Evolutionary conservation across 2,113 vertebrate genomes (phyloP).

Genomic region (Tragelaphus buxtoni): DNA sequence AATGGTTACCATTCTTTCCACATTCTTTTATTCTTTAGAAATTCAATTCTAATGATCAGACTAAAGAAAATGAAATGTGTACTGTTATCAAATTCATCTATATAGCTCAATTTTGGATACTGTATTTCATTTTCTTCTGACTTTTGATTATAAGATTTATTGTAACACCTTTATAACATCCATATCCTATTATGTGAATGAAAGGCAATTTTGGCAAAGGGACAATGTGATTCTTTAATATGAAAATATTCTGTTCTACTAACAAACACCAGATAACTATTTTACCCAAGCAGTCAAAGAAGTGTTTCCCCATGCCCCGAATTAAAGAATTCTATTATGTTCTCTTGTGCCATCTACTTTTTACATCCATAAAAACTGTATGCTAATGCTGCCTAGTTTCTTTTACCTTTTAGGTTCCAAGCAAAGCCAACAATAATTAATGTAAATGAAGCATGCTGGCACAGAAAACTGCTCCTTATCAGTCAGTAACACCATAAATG

Average conservation of each 20-base stretch:
- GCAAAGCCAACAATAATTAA: background rate
- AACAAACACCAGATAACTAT: background rate
- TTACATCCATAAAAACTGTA: background rate
- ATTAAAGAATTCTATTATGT: background rate
- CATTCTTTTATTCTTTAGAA: background rate
- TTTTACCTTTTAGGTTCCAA: slow-evolving; percentile 30
- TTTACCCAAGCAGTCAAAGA: background rate
- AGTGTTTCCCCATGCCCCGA: background rate
- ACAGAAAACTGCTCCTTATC: background rate
- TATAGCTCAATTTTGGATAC: background rate
- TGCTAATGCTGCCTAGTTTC: background rate
- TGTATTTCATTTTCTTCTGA: background rate
- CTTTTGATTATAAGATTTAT: background rate
- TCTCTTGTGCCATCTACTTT: background rate
- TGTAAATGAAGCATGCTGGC: slow-evolving; percentile 8
- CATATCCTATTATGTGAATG: background rate
- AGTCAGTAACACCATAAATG: background rate
- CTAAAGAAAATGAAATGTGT: background rate
- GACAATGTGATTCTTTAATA: background rate
- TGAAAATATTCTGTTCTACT: background rate
- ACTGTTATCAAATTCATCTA: background rate
- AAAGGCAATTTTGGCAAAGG: background rate
- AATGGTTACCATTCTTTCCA: background rate
- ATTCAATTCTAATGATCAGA: background rate
- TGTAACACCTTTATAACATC: background rate